Base-by-base conservation (phyloP, 2,888 invertebrate species). In the Sinhomidia bicolor region DNA sequence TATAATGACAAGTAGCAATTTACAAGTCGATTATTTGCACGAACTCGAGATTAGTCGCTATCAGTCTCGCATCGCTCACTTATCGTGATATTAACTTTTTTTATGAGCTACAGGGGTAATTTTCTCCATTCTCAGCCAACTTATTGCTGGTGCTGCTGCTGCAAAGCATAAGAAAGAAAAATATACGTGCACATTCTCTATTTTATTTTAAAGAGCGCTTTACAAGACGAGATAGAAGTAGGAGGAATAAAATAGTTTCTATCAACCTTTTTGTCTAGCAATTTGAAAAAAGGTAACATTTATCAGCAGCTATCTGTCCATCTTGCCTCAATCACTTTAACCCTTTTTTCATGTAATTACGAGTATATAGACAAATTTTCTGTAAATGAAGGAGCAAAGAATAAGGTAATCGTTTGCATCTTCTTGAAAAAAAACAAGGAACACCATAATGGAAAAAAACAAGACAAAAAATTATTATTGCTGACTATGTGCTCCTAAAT, bases 1-100 rank as follows among this genome's bases (percentile, higher is more conserved):
- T 79, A 84, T 85, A 85, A 89, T 85, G 89, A 89, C 89, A 89
- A 89, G 89, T 89, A 89, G 89, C 89, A 89, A 89, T 89, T 89
- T 89, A 85, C 89, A 62, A 80, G 89, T 74, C 85, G 85, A 89
- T 89, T 89, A 89, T 89, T 89, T 89, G 89, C 89, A 89, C 89
- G 89, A 89, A 89, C 81, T 89, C 36, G 65, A 85, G 85, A 89
- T 89, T 89, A 89, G 60, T 76, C 54, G 80, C 89, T 89, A 89
- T 89, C 89, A 85, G 85, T 81, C 89, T 89, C 71, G 81, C 85
- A 85, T 89, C 89, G 85, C 89, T 85, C 89, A 85, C 76, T 89
- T 85, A 85, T 89, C 85, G 62, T 81, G 71, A n/a, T 79, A 84
- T 86, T 79, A 79, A 60, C 6, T 36, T 41, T 41, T 20, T 78